Percentiles rank a stretch among this genome's conserved stretches.
These are phyloP conservation scores for Drosophila cardini DNA, from an alignment of 1,140 invertebrate genomes.

Conservation along the genomic window DNA sequence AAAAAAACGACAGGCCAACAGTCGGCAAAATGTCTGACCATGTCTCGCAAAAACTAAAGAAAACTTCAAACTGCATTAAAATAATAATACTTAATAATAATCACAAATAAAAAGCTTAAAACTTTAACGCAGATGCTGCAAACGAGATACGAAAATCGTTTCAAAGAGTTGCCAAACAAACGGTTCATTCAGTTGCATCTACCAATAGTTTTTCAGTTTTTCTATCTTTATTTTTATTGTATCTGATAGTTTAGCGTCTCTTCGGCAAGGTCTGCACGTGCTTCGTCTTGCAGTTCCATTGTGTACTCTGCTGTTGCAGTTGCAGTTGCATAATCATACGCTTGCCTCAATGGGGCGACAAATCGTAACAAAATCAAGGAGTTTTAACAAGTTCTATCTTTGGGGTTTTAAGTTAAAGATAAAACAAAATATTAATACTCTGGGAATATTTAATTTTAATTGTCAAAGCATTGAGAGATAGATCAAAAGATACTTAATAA, in stretches of 20 bases:
- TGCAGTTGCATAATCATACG: conserved; percentile 58
- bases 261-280: conserved; percentile 75
- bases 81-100: conserved; percentile 74
- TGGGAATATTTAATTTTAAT: no score
- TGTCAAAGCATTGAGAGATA: no score
- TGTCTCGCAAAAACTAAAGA: conserved; percentile 6
- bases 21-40: conserved; percentile 50
- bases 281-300: conserved; percentile 57
- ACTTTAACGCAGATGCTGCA: conserved; percentile 58
- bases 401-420: no score
- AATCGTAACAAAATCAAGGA: conserved; percentile 55
- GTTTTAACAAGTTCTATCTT: conserved; percentile 18
- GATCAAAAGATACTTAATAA: no score
- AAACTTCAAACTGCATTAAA: conserved; percentile 45
- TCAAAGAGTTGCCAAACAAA: conserved; percentile 53
- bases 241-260: background rate
- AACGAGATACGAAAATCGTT: conserved; percentile 70
- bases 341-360: conserved; percentile 65
- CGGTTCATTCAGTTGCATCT: conserved; percentile 37
- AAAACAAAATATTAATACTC: no score
- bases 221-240: background rate
- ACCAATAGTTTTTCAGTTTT: conserved; percentile 33
- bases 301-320: conserved; percentile 39
- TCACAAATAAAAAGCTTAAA: conserved; percentile 61
- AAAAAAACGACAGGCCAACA: conserved; percentile 40